These are phyloP conservation scores for Sepiola atlantica DNA, from an alignment of 2,888 invertebrate species.

Conservation along the genomic window DNA sequence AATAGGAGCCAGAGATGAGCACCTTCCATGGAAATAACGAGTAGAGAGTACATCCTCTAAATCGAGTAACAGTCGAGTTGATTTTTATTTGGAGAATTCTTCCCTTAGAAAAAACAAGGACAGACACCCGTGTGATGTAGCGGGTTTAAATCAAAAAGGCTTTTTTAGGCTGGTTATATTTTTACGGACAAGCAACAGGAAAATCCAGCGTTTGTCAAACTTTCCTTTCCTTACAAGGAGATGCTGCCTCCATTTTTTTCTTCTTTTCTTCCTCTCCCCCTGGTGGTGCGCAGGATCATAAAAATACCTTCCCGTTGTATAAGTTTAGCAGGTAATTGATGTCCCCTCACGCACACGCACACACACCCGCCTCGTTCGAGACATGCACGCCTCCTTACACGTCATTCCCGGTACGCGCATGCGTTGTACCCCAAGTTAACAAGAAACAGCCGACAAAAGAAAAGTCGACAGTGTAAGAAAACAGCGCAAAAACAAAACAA, in stretches of 20 bases:
- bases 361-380: not conserved
- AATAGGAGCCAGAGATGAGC: too few relatives aligned
- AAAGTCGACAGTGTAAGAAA: not conserved
- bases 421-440: not conserved
- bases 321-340: constrained; percentile 8
- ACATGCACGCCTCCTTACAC: not conserved
- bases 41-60: too few relatives aligned
- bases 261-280: not conserved
- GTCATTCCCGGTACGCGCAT: not conserved
- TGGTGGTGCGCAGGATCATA: not conserved
- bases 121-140: not conserved
- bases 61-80: not conserved
- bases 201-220: not conserved
- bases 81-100: not conserved
- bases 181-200: not conserved
- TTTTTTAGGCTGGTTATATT: not conserved
- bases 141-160: not conserved
- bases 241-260: not conserved
- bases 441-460: not conserved
- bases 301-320: constrained; percentile 20
- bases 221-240: not conserved
- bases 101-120: not conserved
- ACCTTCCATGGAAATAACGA: too few relatives aligned
- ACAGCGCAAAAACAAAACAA: not conserved
- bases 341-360: not conserved